These are phyloP conservation scores for Hydrozoanthus tunicans DNA, from an alignment of 64 coral and sea anemone genomes.

Conservation along the genomic window DNA sequence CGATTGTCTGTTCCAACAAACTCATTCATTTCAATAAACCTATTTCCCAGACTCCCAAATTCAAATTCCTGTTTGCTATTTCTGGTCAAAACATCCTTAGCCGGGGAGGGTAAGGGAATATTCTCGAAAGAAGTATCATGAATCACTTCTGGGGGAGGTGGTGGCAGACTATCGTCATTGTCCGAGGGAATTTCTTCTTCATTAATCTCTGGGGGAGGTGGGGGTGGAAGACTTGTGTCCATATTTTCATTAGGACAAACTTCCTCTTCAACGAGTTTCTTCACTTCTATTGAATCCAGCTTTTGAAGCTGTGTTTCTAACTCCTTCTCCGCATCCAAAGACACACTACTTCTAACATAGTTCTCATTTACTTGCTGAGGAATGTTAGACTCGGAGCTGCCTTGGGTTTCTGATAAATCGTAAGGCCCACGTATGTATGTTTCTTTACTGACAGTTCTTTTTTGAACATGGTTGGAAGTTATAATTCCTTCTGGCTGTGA, in stretches of 20 bases:
- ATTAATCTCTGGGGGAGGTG: constrained; percentile 42
- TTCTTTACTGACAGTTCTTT: background rate
- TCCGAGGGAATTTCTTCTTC: constrained; percentile 62
- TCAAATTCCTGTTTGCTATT: constrained; percentile 19
- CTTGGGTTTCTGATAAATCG: background rate
- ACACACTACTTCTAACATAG: background rate
- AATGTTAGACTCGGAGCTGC: background rate
- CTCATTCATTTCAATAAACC: background rate
- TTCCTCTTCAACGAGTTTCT: background rate
- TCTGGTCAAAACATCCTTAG: constrained; percentile 59
- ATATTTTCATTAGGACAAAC: background rate
- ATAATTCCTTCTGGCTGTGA: background rate
- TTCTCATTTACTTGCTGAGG: constrained; percentile 7
- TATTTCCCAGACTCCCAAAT: background rate
- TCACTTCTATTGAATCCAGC: background rate
- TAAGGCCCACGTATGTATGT: background rate
- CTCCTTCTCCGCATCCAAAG: background rate
- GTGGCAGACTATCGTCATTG: constrained; percentile 72
- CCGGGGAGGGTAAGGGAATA: constrained; percentile 81
- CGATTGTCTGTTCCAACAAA: background rate
- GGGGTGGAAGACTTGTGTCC: background rate
- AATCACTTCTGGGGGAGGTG: constrained; percentile 52
- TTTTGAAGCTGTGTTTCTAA: background rate
- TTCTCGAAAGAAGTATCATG: constrained; percentile 75
- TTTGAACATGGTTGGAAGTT: background rate